phyloP scores from a whole-genome alignment of 2,888 invertebrate genomes.

The Cabera pusaria region DNA sequence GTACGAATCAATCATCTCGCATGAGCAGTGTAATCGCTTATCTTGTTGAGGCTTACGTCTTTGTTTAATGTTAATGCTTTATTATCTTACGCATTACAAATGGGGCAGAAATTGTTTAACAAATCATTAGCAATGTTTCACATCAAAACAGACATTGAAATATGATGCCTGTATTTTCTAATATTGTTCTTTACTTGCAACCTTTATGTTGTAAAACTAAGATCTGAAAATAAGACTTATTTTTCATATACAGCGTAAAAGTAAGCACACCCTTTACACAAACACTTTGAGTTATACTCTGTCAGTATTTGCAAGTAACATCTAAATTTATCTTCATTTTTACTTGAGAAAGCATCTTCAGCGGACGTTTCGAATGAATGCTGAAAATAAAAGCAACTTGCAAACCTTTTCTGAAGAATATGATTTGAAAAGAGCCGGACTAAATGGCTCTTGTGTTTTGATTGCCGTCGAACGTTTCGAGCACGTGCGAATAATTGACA shows the following conservation, averaged over 20 bases:
- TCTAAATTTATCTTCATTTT: too few species aligned
- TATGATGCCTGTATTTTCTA: too few species aligned
- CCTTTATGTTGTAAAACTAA: too few species aligned
- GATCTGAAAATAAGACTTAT: too few species aligned
- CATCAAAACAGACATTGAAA: not conserved
- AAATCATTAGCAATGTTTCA: not conserved
- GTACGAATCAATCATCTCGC: constrained; percentile 11
- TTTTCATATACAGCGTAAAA: too few species aligned
- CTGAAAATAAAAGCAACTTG: not conserved
- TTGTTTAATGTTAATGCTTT: constrained; percentile 4
- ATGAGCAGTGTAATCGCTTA: not conserved
- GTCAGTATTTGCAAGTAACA: too few species aligned
- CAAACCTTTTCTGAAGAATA: constrained; percentile 2
- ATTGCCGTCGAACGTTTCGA: not conserved
- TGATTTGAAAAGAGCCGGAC: not conserved
- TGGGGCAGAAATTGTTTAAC: not conserved
- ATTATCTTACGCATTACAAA: not conserved
- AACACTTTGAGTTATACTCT: too few species aligned
- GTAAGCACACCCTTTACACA: too few species aligned
- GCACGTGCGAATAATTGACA: too few species aligned
- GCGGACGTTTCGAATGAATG: too few species aligned
- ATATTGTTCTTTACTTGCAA: too few species aligned
- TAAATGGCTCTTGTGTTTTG: not conserved
- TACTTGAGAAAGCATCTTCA: too few species aligned
- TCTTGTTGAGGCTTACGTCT: constrained; percentile 1